phyloP scores from a whole-genome alignment of 2,888 invertebrate genomes.

The Vesta saturnalis region DNA sequence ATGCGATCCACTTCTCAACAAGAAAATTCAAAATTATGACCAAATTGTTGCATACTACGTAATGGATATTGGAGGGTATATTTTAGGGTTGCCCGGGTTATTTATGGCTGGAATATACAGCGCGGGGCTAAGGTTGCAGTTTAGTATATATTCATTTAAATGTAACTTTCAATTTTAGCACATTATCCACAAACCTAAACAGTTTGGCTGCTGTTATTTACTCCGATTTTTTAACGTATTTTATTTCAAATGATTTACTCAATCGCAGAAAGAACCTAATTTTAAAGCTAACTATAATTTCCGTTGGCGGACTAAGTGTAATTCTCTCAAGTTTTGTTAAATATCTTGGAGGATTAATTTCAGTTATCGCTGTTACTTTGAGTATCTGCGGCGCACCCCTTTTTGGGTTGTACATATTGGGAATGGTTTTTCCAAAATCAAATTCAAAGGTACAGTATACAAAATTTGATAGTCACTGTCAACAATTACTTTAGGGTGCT shows the following conservation, averaged over 20 bases:
- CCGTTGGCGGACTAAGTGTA: conserved; percentile 65
- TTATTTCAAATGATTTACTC: conserved; percentile 62
- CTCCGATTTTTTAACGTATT: conserved; percentile 69
- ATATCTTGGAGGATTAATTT: conserved; percentile 72
- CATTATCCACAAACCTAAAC: conserved; percentile 69
- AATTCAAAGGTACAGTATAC: conserved; percentile 68
- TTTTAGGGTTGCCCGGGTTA: conserved; percentile 76
- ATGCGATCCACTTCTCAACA: conserved; percentile 71
- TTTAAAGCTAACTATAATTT: conserved; percentile 67
- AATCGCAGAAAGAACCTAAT: conserved; percentile 66
- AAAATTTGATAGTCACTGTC: background rate
- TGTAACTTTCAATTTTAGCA: conserved; percentile 59
- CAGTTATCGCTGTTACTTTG: conserved; percentile 69
- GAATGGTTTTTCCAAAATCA: conserved; percentile 72
- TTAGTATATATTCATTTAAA: conserved; percentile 52
- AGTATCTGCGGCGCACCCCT: conserved; percentile 73
- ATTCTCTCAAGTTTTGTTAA: conserved; percentile 67
- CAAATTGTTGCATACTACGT: conserved; percentile 74
- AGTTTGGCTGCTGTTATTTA: conserved; percentile 69
- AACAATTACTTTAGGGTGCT: background rate
- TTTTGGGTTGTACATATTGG: conserved; percentile 72
- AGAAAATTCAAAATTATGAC: too few relatives aligned
- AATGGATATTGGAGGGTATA: conserved; percentile 70
- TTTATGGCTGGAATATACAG: conserved; percentile 80
- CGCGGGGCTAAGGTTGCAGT: conserved; percentile 71